These are phyloP conservation scores for Ophion obscuratus DNA, from an alignment of 2,888 invertebrate genomes.

Conservation along the genomic window DNA sequence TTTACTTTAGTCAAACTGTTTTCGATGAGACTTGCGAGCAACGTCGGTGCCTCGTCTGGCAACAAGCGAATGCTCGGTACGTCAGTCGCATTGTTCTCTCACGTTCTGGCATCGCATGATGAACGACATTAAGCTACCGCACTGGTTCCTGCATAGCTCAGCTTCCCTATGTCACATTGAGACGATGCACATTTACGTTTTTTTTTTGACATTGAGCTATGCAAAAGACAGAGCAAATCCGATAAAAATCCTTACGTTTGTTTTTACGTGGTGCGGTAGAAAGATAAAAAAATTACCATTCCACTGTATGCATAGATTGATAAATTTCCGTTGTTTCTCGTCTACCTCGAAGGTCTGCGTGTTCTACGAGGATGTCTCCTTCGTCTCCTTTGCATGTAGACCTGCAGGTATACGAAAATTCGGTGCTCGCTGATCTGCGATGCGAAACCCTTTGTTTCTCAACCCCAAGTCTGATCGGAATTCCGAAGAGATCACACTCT, in stretches of 20 bases:
- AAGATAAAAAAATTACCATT: not conserved
- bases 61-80: too few relatives aligned
- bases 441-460: conserved; percentile 40
- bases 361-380: not conserved
- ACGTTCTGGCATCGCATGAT: too few relatives aligned
- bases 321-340: not conserved
- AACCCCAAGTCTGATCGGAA: conserved; percentile 39
- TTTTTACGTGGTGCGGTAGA: not conserved
- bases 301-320: not conserved
- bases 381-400: not conserved
- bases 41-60: too few relatives aligned
- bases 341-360: not conserved
- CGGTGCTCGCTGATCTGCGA: conserved; percentile 27
- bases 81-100: too few relatives aligned
- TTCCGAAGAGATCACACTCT: conserved; percentile 50
- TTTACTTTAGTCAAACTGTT: too few relatives aligned
- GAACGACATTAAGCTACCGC: too few relatives aligned
- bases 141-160: too few relatives aligned
- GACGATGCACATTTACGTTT: not conserved
- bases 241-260: not conserved
- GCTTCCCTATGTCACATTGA: too few relatives aligned
- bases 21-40: too few relatives aligned
- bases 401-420: not conserved
- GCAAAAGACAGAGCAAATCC: not conserved
- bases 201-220: not conserved